Evolutionary conservation across 2,888 invertebrate genomes (phyloP), one percentile per base, ranked within the genome.

Genomic region (Eurytoma adleriae): DNA sequence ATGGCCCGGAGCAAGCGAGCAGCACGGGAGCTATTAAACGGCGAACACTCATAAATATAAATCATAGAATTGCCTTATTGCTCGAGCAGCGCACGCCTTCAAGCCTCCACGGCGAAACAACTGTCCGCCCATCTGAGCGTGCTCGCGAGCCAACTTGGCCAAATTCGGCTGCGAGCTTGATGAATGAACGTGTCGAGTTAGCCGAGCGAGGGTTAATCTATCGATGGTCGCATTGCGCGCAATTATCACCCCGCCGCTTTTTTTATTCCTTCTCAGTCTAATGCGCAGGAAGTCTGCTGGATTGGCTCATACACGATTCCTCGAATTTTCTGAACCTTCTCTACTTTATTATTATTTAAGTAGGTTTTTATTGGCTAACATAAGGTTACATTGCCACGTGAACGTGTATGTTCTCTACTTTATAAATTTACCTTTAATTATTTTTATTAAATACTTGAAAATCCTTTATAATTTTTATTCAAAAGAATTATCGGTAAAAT

Each of bases 11-110:
- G 40, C 50, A 13, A 30, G 52, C 56, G 14, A 20, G 69, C 74
- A 59, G 56, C 68, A 87, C 88, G 83, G 86, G 83, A 87, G 88
- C 89, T 86, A 89, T 89, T 89, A 89, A 89, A 88, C 84, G 84
- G 86, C 86, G 85, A 84, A 83, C 83, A 85, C 88, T 87, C 89
- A 86, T 89, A 89, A 89, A 88, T 88, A 89, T 89, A 88, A 89
- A 89, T 89, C 88, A 87, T 88, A 87, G 86, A 85, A 88, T 88
- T 87, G 87, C 86, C 86, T 88, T 85, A 86, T 87, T 87, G 88
- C 83, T 85, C 82, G 78, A 5, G 56, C 18, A 14, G 74, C 24
- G 48, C 48, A 69, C 76, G 74, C 75, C 59, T 59, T 81, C 82
- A 78, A 81, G 82, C 76, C 85, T 84, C 84, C 86, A 85, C 85